Evolutionary conservation across 2,888 invertebrate species (phyloP).

Genomic region (Drosophila prolongata): DNA sequence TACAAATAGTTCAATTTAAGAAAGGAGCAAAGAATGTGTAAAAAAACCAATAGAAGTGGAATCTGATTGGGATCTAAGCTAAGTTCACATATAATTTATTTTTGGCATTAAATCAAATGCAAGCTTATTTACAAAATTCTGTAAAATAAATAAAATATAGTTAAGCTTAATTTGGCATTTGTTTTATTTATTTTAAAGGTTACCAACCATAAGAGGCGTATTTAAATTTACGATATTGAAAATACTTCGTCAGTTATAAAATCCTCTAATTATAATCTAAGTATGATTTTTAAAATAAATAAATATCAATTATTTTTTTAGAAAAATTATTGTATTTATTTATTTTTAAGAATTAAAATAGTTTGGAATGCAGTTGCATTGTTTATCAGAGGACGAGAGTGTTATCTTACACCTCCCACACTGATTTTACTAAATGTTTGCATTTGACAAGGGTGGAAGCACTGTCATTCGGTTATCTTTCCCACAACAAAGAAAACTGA

Average conservation of each 20-base stretch:
- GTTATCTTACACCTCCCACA: background rate
- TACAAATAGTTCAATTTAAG: constrained; percentile 79
- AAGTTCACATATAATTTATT: constrained; percentile 70
- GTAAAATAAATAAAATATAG: constrained; percentile 54
- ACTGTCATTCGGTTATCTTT: constrained; percentile 7
- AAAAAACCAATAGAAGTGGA: constrained; percentile 37
- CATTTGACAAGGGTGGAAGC: background rate
- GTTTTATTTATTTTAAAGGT: background rate
- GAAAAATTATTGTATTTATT: background rate
- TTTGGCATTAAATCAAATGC: constrained; percentile 55
- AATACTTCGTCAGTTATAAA: too few relatives aligned
- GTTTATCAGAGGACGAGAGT: too few relatives aligned
- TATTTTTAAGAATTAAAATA: too few relatives aligned
- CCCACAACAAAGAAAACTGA: constrained; percentile 1
- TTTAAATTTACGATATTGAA: too few relatives aligned
- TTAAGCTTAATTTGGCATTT: background rate
- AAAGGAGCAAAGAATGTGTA: constrained; percentile 44
- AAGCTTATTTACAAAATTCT: constrained; percentile 54
- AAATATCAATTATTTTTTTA: too few relatives aligned
- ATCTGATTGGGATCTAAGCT: constrained; percentile 53
- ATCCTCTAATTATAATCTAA: too few relatives aligned
- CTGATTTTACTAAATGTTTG: background rate
- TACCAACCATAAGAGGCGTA: too few relatives aligned
- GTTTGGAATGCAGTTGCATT: too few relatives aligned
- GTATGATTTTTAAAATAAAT: too few relatives aligned